These are phyloP conservation scores for Poliocrania exsul DNA, from an alignment of 2,797 vertebrate genomes.

Conservation along the genomic window DNA sequence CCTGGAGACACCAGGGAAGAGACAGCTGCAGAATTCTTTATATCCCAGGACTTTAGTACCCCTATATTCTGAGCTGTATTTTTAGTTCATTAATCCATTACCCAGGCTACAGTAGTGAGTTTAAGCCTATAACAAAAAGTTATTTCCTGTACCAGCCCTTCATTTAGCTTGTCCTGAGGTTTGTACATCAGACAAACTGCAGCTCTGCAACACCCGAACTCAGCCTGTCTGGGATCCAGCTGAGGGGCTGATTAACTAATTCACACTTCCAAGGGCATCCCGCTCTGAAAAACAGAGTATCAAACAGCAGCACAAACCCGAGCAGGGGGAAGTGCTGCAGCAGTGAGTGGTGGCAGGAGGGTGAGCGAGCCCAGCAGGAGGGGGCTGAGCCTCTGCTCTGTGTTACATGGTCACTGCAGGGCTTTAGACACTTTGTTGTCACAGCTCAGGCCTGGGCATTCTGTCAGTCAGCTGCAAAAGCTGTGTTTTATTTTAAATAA, in stretches of 20 bases:
- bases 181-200: neutral
- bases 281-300: neutral
- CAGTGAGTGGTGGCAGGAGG: neutral
- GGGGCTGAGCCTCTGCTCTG: neutral
- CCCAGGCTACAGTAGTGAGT: rapidly evolving
- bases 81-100: neutral
- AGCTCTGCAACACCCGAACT: neutral
- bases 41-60: neutral
- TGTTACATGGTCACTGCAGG: neutral
- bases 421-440: neutral
- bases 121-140: neutral
- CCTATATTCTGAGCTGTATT: neutral
- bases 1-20: neutral
- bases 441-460: neutral
- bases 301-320: neutral
- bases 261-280: neutral
- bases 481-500: neutral
- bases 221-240: neutral
- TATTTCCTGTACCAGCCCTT: neutral
- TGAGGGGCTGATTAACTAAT: neutral
- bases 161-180: neutral
- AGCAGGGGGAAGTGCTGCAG: neutral
- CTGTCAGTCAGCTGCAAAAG: neutral
- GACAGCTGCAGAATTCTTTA: neutral
- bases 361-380: neutral